Evolutionary conservation across 2,888 invertebrate species (phyloP), one percentile per base, ranked within the genome.

Genomic region (Parthenolecanium corni): DNA sequence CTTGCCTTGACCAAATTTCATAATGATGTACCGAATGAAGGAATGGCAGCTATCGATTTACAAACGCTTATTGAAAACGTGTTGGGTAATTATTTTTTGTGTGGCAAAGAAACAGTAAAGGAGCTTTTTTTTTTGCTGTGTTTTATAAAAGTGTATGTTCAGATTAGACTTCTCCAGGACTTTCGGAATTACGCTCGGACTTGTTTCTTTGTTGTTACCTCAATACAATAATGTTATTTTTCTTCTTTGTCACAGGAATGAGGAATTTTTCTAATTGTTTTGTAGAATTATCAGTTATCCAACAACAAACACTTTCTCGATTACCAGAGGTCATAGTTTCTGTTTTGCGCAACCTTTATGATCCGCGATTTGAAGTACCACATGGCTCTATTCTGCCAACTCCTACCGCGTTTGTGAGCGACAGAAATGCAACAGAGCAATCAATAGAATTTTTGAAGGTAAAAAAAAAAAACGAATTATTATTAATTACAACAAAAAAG

Each of bases 321-420:
- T 18, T 61, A 31, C 1, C 51, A n/a, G 40, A 51, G 1, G 40
- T 51, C 9, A 20, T 61, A 23, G 38, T 47, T 20, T 47, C 23
- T 12, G 2, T 61, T 38, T 38, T 61, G 47, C 61, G 51, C 11
- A 49, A 24, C 16, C 24, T 61, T 3, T 24, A 61, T 18, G 61
- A 61, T 51, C 9, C 40, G n/a, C 20, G 51, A 21, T 61, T 51
- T 49, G 61, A 61, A 49, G 49, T 61, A 36, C 38, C 49, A 1
- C 16, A 20, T 5, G 20, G 16, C 1, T 38, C 40, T 18, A 51
- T 61, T 36, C 23, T 61, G 36, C 61, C 61, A n/a, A 38, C 20
- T 2, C 61, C 61, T 4, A n/a, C 51, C 1, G 36, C 49, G 4
- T 24, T 20, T 21, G 20, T 31, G 21, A 21, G 49, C 1, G 24